These are phyloP conservation scores for Dryas iulia DNA, from an alignment of 1,140 invertebrate species.

Conservation along the genomic window DNA sequence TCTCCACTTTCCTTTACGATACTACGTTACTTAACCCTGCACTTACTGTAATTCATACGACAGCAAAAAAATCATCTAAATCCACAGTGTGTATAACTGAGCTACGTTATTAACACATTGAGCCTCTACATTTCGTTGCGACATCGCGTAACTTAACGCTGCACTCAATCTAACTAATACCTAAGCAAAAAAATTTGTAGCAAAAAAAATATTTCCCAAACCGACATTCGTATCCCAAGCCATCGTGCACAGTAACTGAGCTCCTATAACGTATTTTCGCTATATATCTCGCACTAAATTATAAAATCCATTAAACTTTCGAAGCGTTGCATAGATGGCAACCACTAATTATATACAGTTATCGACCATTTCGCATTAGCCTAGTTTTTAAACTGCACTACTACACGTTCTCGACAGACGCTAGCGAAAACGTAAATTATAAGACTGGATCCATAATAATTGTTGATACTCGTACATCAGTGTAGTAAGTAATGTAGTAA, in stretches of 20 bases:
- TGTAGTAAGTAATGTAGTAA: not conserved
- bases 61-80: too few relatives aligned
- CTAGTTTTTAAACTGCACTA: conserved; percentile 39
- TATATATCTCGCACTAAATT: not conserved
- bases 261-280: not conserved
- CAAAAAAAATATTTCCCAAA: too few relatives aligned
- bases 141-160: too few relatives aligned
- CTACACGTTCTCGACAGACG: not conserved
- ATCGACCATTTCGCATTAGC: conserved; percentile 42
- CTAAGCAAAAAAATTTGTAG: too few relatives aligned
- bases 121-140: too few relatives aligned
- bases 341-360: conserved; percentile 42
- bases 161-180: too few relatives aligned
- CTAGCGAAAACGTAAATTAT: not conserved
- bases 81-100: too few relatives aligned
- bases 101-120: too few relatives aligned
- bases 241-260: not conserved
- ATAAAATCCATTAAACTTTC: conserved; percentile 4
- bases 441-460: not conserved
- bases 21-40: too few relatives aligned
- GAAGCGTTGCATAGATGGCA: not conserved
- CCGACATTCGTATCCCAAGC: not conserved
- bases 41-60: too few relatives aligned
- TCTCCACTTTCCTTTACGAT: too few relatives aligned
- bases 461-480: not conserved